Evolutionary conservation across 2,113 vertebrate genomes (phyloP).

Genomic region (Labeo rohita): DNA sequence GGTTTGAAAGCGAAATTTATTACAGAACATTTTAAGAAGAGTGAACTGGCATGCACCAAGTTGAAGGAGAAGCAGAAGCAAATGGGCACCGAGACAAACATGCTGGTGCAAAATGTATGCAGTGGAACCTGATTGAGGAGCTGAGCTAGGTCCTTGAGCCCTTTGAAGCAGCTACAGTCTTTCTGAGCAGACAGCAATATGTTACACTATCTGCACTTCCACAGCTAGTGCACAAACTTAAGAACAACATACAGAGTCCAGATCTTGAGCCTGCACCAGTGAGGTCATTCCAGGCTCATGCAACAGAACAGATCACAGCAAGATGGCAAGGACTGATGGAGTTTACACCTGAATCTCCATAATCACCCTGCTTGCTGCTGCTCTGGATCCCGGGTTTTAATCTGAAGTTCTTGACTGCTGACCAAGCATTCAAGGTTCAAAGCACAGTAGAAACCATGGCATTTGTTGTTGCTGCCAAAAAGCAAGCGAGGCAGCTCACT

Average conservation of each 20-base stretch:
- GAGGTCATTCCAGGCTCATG: slow-evolving; percentile 34
- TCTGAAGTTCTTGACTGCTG: slow-evolving; percentile 44
- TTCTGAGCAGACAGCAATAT: slow-evolving; percentile 43
- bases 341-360: slow-evolving; percentile 38
- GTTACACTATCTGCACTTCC: slow-evolving; percentile 49
- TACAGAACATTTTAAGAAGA: slow-evolving; percentile 59
- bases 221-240: slow-evolving; percentile 44
- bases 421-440: slow-evolving; percentile 37
- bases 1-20: too few species aligned
- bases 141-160: slow-evolving; percentile 33
- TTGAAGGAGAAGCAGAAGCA: slow-evolving; percentile 53
- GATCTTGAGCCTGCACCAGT: slow-evolving; percentile 41
- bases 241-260: slow-evolving; percentile 25
- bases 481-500: background rate
- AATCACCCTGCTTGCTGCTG: slow-evolving; percentile 45
- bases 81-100: slow-evolving; percentile 26
- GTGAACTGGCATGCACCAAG: slow-evolving; percentile 51
- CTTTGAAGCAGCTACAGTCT: slow-evolving; percentile 37
- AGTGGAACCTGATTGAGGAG: slow-evolving; percentile 48
- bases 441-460: slow-evolving; percentile 43
- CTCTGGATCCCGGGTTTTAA: slow-evolving; percentile 50
- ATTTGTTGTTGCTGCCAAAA: slow-evolving; percentile 31
- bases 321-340: slow-evolving; percentile 31
- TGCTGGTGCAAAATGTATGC: slow-evolving; percentile 44
- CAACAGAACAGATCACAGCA: slow-evolving; percentile 36